A percentile compares a stretch with the other conserved stretches of the same genome.
Evolutionary conservation across 2,113 vertebrate genomes (phyloP).

Genomic region (Azemiops feae): DNA sequence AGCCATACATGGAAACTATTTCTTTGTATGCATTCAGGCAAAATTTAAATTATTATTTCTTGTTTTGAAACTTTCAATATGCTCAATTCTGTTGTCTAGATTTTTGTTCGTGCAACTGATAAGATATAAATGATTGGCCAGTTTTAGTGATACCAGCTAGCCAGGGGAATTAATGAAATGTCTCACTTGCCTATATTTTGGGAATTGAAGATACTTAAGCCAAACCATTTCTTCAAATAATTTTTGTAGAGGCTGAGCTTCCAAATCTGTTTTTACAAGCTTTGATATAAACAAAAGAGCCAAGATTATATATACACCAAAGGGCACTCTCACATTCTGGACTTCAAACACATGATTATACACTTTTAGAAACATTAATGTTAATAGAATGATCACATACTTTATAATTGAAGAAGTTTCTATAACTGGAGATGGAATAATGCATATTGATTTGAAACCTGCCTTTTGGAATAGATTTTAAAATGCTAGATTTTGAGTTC

Average conservation of each 20-base stretch:
- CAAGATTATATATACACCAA: not conserved
- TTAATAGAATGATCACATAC: not conserved
- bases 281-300: not conserved
- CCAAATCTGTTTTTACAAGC: not conserved
- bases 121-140: not conserved
- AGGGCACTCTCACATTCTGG: not conserved
- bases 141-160: not conserved
- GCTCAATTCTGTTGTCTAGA: not conserved
- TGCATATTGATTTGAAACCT: not conserved
- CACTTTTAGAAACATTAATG: not conserved
- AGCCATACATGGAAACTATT: not conserved
- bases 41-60: not conserved
- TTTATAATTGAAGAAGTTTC: slow-evolving; percentile 10
- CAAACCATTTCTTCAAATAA: not conserved
- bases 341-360: not conserved
- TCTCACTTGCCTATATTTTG: not conserved
- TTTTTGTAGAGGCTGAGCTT: not conserved
- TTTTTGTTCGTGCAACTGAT: not conserved
- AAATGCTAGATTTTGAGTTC: not conserved
- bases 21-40: not conserved
- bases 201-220: not conserved
- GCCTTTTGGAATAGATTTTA: not conserved
- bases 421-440: slow-evolving; percentile 6
- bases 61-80: not conserved
- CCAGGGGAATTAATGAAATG: not conserved